Conservation (phyloP, 2,888 invertebrate genomes). For the Cataglyphis albicans region DNA sequence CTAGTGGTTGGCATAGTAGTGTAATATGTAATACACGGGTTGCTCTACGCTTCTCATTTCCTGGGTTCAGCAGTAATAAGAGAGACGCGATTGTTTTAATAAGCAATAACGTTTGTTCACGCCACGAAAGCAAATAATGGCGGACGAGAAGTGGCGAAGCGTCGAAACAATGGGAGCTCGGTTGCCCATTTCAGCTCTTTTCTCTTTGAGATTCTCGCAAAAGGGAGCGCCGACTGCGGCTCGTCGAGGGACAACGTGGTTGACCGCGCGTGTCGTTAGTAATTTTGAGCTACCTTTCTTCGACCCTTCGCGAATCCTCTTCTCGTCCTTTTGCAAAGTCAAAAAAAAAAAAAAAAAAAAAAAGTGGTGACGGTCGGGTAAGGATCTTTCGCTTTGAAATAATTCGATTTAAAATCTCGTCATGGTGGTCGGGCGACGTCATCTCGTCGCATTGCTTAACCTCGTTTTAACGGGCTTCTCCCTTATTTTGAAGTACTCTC, state of each 20-base stretch:
- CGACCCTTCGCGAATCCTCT: neutral
- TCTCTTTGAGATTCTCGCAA: conserved; percentile 66
- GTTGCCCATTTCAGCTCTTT: conserved; percentile 66
- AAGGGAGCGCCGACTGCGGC: conserved; percentile 61
- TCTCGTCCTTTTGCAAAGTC: conserved; percentile 45
- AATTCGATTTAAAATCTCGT: conserved; percentile 49
- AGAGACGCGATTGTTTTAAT: conserved; percentile 65
- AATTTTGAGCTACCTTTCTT: conserved; percentile 65
- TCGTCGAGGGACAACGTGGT: conserved; percentile 63
- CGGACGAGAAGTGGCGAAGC: conserved; percentile 54
- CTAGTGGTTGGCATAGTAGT: neutral
- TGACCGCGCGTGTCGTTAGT: conserved; percentile 67
- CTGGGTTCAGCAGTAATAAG: neutral
- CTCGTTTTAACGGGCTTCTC: conserved; percentile 51
- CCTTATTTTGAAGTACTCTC: conserved; percentile 56
- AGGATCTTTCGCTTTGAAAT: conserved; percentile 28
- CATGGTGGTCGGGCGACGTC: conserved; percentile 26
- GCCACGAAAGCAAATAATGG: conserved; percentile 59
- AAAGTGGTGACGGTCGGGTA: neutral
- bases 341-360: conserved; percentile 20
- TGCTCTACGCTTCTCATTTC: conserved; percentile 12
- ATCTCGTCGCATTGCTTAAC: conserved; percentile 47
- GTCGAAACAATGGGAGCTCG: conserved; percentile 63
- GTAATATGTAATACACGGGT: conserved; percentile 8
- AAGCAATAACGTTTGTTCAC: conserved; percentile 66